Base-by-base conservation (phyloP, 1,140 invertebrate genomes). In the Lethrus apterus region DNA sequence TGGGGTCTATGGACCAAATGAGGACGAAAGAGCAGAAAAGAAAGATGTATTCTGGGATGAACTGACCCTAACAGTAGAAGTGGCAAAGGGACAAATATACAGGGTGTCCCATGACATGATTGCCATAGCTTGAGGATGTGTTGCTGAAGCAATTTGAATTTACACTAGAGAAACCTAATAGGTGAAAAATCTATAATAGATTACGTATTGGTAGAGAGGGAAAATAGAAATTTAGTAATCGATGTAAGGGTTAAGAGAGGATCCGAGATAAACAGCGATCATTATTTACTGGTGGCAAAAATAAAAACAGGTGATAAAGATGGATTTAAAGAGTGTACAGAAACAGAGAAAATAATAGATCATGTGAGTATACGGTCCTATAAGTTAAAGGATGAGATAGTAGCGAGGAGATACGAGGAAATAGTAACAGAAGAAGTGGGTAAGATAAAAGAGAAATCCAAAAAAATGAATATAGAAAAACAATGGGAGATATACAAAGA, bases 111-210 rank as follows among this genome's bases (percentile, higher is more conserved):
- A n/a, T n/a, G n/a, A n/a, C n/a, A n/a, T n/a, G n/a, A n/a, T n/a
- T n/a, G n/a, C n/a, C n/a, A n/a, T n/a, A n/a, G n/a, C n/a, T n/a
- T n/a, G n/a, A n/a, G n/a, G n/a, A n/a, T n/a, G n/a, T n/a, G n/a
- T n/a, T n/a, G n/a, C n/a, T n/a, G n/a, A n/a, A n/a, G n/a, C n/a
- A n/a, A n/a, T n/a, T n/a, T n/a, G 43, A 48, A 53, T 50, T 31
- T 38, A 50, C 36, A 19, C 42, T 51, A 34, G 33, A 48, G 47
- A 36, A 19, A 36, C 17, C 7, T n/a, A 20, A 18, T 8, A 56
- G 51, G 38, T 31, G 32, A 51, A 44, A 56, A 45, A 44, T 50
- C 47, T 14, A 50, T 53, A 43, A 56, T 51, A 21, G 44, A 53
- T 23, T 53, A 51, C 40, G 36, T 47, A 13, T 40, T 54, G 42